Evolutionary conservation across 2,888 invertebrate species (phyloP).

Genomic region (Andrena fulva): DNA sequence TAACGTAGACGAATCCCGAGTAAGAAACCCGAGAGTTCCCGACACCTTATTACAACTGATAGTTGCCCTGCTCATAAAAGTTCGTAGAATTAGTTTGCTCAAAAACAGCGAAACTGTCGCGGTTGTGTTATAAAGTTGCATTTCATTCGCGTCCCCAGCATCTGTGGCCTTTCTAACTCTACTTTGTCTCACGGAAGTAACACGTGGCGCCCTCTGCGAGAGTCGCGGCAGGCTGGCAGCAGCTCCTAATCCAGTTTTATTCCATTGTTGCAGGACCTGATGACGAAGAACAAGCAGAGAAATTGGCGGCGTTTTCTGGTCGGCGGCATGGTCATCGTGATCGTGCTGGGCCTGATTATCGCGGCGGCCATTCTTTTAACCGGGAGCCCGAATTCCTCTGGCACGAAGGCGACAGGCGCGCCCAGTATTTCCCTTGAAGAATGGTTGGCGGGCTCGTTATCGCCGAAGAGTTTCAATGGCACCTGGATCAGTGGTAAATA

Average conservation of each 20-base stretch:
- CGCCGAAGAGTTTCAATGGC: conserved; percentile 91
- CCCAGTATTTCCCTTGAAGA: conserved; percentile 88
- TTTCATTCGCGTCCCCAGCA: background rate
- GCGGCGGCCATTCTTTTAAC: conserved; percentile 87
- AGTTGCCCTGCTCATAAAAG: background rate
- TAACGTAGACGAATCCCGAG: background rate
- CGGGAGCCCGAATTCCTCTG: conserved; percentile 77
- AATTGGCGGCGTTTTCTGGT: conserved; percentile 81
- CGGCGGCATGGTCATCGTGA: conserved; percentile 86
- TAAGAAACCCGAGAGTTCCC: background rate
- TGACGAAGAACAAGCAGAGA: conserved; percentile 82
- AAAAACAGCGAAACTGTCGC: background rate
- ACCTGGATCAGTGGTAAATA: conserved; percentile 92
- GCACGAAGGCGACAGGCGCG: conserved; percentile 77
- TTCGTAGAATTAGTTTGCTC: background rate
- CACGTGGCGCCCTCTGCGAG: background rate
- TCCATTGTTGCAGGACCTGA: conserved; percentile 78
- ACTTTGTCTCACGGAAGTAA: background rate
- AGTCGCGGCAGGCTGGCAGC: background rate
- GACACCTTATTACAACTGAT: background rate
- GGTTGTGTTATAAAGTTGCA: conserved; percentile 4
- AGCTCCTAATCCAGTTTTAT: background rate
- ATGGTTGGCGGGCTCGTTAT: conserved; percentile 89
- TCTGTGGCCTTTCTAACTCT: conserved; percentile 8
- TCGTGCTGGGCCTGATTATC: conserved; percentile 87